Evolutionary conservation across 2,113 vertebrate genomes (phyloP).

Genomic region (Danionella cerebrum): DNA sequence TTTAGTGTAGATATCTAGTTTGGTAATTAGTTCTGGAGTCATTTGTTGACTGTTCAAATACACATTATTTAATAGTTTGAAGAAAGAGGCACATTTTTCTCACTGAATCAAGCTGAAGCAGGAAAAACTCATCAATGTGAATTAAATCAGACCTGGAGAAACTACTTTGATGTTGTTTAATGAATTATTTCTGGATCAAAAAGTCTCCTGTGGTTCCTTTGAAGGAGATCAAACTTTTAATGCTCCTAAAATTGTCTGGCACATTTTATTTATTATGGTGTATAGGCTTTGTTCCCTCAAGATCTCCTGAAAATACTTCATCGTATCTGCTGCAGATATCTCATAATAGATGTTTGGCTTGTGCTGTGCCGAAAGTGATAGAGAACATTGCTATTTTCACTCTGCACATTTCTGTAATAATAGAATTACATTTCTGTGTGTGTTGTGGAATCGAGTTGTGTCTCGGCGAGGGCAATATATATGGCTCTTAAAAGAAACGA

Average conservation of each 20-base stretch:
- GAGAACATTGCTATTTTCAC: constrained; percentile 31
- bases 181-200: constrained; percentile 49
- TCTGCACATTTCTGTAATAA: constrained; percentile 40
- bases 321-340: constrained; percentile 44
- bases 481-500: too few species aligned
- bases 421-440: constrained; percentile 36
- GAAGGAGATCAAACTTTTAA: constrained; percentile 52
- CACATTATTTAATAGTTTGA: not conserved
- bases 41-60: not conserved
- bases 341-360: constrained; percentile 44
- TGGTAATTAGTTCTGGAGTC: not conserved
- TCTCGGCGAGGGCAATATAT: constrained; percentile 41
- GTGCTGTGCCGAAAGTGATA: constrained; percentile 15
- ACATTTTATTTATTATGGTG: constrained; percentile 54
- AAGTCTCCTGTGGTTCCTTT: constrained; percentile 40
- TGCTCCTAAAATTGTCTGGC: constrained; percentile 51
- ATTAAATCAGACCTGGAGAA: constrained; percentile 50
- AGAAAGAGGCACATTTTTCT: constrained; percentile 10
- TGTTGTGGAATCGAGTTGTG: constrained; percentile 37
- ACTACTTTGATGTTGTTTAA: constrained; percentile 53
- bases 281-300: constrained; percentile 48
- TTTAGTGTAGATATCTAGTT: too few species aligned
- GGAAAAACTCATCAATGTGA: constrained; percentile 31
- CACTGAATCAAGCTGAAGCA: constrained; percentile 26
- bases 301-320: constrained; percentile 49